Evolutionary conservation across 2,888 invertebrate species (phyloP).

Genomic region (Escarpia spicata): DNA sequence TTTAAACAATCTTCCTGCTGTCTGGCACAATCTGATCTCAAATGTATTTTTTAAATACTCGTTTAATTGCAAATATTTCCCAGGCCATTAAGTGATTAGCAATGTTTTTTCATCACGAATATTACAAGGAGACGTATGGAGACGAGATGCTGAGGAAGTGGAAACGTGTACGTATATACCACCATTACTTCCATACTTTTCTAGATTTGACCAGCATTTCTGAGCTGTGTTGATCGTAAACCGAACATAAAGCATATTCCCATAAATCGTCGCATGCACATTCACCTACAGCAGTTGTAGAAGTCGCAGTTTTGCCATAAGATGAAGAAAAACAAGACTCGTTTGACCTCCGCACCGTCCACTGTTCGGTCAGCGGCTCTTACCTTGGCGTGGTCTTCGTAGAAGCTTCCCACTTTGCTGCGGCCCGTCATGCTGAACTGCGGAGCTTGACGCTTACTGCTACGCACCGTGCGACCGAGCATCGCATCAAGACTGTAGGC

Average conservation of each 20-base stretch:
- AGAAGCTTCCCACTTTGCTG: slow-evolving; percentile 71
- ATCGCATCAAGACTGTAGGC: slow-evolving; percentile 58
- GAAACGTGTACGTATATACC: background rate
- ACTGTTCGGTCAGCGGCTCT: slow-evolving; percentile 27
- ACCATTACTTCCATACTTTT: too few species aligned
- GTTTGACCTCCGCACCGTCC: background rate
- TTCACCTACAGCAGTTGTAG: background rate
- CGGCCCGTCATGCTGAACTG: slow-evolving; percentile 88
- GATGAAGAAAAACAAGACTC: background rate
- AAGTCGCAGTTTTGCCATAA: background rate
- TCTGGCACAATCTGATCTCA: too few species aligned
- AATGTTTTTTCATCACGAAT: too few species aligned
- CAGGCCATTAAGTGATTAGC: too few species aligned
- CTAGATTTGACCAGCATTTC: too few species aligned
- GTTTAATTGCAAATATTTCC: too few species aligned
- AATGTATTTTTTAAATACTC: too few species aligned
- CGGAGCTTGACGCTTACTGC: slow-evolving; percentile 72
- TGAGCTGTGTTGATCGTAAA: background rate
- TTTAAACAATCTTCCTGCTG: too few species aligned
- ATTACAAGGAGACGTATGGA: too few species aligned
- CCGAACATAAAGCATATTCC: background rate
- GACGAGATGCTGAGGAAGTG: too few species aligned
- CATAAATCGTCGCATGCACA: background rate
- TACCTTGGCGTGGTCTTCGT: slow-evolving; percentile 49
- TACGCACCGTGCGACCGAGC: slow-evolving; percentile 61